Base-by-base conservation (phyloP, 2,797 vertebrate genomes). In the Diceros bicornis region DNA sequence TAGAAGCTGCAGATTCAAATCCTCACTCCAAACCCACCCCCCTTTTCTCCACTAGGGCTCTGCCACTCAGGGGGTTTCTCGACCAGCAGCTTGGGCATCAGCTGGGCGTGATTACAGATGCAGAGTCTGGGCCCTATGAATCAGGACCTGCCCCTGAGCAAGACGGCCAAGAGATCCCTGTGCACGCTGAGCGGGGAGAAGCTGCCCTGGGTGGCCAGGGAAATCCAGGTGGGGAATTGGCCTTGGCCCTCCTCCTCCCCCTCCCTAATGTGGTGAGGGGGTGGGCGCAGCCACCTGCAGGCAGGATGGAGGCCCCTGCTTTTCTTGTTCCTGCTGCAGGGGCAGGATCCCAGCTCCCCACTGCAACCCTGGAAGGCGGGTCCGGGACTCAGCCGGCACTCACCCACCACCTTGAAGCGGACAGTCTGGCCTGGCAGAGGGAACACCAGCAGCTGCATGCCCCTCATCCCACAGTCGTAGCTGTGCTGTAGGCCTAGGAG, bases 401-500 rank as follows among this genome's bases (percentile, higher is more conserved):
- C 92, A 98, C 97, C 98, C 69, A 98, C 2, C 29, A 98, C 98
- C 29, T 97, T 98, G 97, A 98, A 98, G 84, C 44, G 95, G 61
- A 98, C 6, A 0, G 61, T 23, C 61, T 10, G 98, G 71, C 97
- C 97, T 0, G 2, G 93, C 3, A 25, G 0, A 0, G 97, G 97
- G 7, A 78, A 16, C 0, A 89, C 98, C 47, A 91, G 78, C 18
- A 98, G 96, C 96, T 98, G 98, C 98, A 98, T 96, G 18, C 97
- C 72, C 0, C 84, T 0, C 2, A 94, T 57, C 6, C 98, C 98
- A 0, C 98, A 98, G 32, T 96, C 86, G 0, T 98, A 97, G 17
- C 55, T 96, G 89, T 98, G 96, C 57, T 4, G 11, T 20, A 98
- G 94, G 32, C 90, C 72, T 0, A 18, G 29, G 86, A 12, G 20